These are phyloP conservation scores for Semicossyphus pulcher DNA, from an alignment of 2,113 vertebrate genomes.

Conservation along the genomic window DNA sequence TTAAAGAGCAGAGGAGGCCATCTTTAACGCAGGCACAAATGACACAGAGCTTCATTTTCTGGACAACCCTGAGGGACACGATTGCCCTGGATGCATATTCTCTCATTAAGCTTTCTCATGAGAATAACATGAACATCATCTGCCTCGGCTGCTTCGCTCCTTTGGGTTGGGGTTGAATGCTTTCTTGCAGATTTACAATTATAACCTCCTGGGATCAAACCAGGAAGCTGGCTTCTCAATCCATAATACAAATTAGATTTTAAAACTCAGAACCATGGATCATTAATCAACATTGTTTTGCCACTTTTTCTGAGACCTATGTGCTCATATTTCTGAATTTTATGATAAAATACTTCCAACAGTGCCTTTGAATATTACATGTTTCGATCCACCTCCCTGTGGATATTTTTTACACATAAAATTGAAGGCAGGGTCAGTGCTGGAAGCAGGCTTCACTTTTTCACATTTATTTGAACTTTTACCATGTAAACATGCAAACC, in stretches of 20 bases:
- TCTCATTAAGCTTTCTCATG: conserved; percentile 33
- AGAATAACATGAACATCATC: conserved; percentile 16
- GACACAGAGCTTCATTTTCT: conserved; percentile 29
- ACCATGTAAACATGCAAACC: too few relatives aligned
- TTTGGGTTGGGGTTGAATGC: not conserved
- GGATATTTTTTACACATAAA: too few relatives aligned
- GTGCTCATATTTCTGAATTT: not conserved
- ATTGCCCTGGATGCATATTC: conserved; percentile 12
- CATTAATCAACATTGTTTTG: not conserved
- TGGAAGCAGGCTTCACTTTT: too few relatives aligned
- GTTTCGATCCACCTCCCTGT: too few relatives aligned
- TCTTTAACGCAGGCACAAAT: conserved; percentile 23
- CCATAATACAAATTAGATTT: too few relatives aligned
- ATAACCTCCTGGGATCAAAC: not conserved
- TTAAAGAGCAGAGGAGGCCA: not conserved
- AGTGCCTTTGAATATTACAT: too few relatives aligned
- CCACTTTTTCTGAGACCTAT: not conserved
- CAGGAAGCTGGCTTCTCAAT: not conserved
- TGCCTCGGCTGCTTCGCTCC: not conserved
- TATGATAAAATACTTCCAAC: too few relatives aligned
- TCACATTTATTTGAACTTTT: too few relatives aligned
- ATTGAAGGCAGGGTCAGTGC: too few relatives aligned
- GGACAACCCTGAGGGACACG: conserved; percentile 7
- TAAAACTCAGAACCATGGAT: too few relatives aligned
- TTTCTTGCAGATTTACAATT: conserved; percentile 8